Evolutionary conservation across 2,888 invertebrate genomes (phyloP), one percentile per base, ranked within the genome.

Genomic region (Acleris literana): DNA sequence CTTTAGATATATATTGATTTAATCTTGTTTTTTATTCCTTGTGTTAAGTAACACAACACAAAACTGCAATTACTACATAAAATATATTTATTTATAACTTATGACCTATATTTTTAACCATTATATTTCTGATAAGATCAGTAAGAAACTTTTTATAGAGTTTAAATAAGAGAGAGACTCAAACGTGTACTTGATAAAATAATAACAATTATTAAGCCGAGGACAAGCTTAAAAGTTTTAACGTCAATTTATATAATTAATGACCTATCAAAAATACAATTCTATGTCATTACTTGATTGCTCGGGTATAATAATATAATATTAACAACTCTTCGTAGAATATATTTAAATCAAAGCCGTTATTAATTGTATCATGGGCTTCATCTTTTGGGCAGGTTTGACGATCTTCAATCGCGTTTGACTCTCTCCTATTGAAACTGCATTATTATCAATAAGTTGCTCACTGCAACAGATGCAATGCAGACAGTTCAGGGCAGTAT

Each of bases 401-500:
- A 11, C 33, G 11, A 33, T 33, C 2, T 33, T 33, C 11, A 33
- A 11, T 33, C 33, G 22, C 44, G 18, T 46, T 57, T 44, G n/a
- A 57, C 3, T 46, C 44, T 61, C 60, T 61, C 48, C 56, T 46
- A 33, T 61, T 52, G 33, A 52, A 52, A 57, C 56, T 68, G 57
- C 57, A 61, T 68, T 68, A 58, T 58, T 64, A 64, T 46, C 53
- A 57, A 60, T 68, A 66, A 66, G 66, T 67, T 66, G 62, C 44
- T 68, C 66, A 63, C 65, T 63, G 49, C 62, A 62, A 62, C 59
- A 70, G 55, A 29, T 29, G 63, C 53, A 76, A 72, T 73, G 76
- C 79, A 81, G 72, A 76, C 78, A 77, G 74, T 83, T 84, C 85
- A 80, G 84, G 85, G 81, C 90, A 91, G 91, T 91, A 90, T 90